Percentiles rank a stretch among this genome's conserved stretches.
Conservation (phyloP, 2,888 invertebrate genomes). For the Pristionchus arcanus region DNA sequence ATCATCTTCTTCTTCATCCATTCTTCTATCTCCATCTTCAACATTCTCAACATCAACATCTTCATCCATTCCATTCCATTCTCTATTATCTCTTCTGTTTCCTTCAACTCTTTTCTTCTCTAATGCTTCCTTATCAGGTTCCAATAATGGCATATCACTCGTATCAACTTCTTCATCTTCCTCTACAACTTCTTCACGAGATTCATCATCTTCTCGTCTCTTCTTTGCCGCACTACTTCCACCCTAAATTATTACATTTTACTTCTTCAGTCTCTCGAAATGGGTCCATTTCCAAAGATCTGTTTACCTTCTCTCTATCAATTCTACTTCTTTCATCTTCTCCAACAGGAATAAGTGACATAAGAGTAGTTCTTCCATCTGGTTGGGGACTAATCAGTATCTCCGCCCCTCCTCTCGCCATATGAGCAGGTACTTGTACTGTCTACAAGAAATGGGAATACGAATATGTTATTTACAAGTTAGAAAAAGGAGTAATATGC, state of each 20-base stretch:
- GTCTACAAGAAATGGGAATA: background rate
- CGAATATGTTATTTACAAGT: background rate
- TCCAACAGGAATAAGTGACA: slow-evolving; percentile 51
- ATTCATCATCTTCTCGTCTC: slow-evolving; percentile 16
- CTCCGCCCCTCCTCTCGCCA: slow-evolving; percentile 46
- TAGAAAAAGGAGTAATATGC: no score
- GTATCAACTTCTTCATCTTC: slow-evolving; percentile 39
- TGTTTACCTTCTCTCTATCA: slow-evolving; percentile 34
- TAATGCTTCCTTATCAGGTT: slow-evolving; percentile 57
- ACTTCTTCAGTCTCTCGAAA: no score
- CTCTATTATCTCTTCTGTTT: slow-evolving; percentile 53
- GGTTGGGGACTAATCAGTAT: slow-evolving; percentile 55
- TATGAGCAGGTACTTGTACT: slow-evolving; percentile 55
- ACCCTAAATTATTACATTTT: background rate
- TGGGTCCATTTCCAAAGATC: no score
- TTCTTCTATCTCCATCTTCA: slow-evolving; percentile 49
- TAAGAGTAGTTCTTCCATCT: slow-evolving; percentile 40
- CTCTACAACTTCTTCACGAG: background rate
- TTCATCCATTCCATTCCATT: slow-evolving; percentile 47
- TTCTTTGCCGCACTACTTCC: background rate
- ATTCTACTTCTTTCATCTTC: slow-evolving; percentile 36
- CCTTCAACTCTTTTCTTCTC: slow-evolving; percentile 54
- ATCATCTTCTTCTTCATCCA: slow-evolving; percentile 2
- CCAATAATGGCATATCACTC: slow-evolving; percentile 56
- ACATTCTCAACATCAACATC: slow-evolving; percentile 57